Evolutionary conservation across 1,140 invertebrate species (phyloP), one percentile per base, ranked within the genome.

Genomic region (Ips typographus): DNA sequence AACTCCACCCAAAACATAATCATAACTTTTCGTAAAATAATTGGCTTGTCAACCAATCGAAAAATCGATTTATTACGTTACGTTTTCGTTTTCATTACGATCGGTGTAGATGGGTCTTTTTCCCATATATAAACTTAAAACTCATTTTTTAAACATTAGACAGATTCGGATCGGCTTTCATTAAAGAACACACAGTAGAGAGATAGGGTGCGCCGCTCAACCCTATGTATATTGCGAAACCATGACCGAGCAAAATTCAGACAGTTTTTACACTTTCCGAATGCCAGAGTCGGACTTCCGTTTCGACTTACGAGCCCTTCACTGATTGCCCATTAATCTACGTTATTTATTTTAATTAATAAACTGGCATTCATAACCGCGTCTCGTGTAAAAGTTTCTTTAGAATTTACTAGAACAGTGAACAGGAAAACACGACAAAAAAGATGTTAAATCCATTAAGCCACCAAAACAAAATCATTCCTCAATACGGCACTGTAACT

Each of bases 171-270:
- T 73, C 70, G 65, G 68, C 55, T 73, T 73, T 72, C 71, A 76
- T 76, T 76, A 76, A 67, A 72, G 40, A 65, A 72, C 61, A 62
- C 53, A 65, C 43, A 55, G 57, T 60, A 68, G 41, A 60, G 40
- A 56, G 64, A 70, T 49, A 67, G 63, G 58, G 69, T 61, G 57
- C 63, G 58, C 68, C 58, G 43, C 53, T 56, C 67, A 69, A 63
- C 64, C 57, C 64, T 61, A 71, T 68, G 71, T 71, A 77, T 77
- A 78, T 78, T 78, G 75, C 77, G 70, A 75, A 75, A 77, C 67
- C 72, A 69, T 78, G 77, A 78, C 77, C 65, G 47, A 74, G 72
- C 74, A 72, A 62, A 75, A 72, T 69, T 73, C 72, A 44, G 66
- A 42, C 69, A 68, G 72, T 77, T 78, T 78, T 77, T 76, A 73